Evolutionary conservation across 2,888 invertebrate species (phyloP), one percentile per base, ranked within the genome.

Genomic region (Eristalis tenax): DNA sequence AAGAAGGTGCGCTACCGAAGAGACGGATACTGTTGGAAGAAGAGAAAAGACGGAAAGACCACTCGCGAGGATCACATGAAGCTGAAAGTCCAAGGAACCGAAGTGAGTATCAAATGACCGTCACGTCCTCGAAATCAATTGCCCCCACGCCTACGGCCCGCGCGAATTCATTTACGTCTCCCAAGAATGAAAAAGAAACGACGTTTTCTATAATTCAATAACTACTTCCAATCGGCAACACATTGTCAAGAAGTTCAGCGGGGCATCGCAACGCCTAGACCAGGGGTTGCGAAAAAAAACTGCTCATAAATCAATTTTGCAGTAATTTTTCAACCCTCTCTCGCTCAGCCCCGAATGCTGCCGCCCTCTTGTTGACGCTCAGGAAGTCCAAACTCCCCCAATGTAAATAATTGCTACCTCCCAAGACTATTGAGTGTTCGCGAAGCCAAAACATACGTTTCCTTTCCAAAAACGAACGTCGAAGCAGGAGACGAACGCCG

Each of bases 11-110:
- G 98, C 76, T 99, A 99, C 94, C 95, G 99, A 92, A 95, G 98
- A 84, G 99, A 99, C 92, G 99, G 99, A 26, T 99, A 99, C 94
- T 98, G 98, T 94, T 99, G 99, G 99, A 99, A 99, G 94, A 99
- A 99, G 92, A 94, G 99, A 89, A 98, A 98, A 94, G 99, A 99
- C 93, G 99, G 99, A 26, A 99, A 99, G 94, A 98, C 99, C 88
- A 99, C 99, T 79, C 94, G 99, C 90, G 99, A 99, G 94, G 99
- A 99, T 95, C 99, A 99, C 94, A 99, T 99, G 99, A 99, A 99
- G 94, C 95, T 99, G 89, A 99, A 99, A 95, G 99, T 99, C 91
- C 98, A 98, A 94, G 98, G 98, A 90, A 97, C 97, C 88, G 98
- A 98, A 96, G 98, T 97, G 90, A 94, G 94, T 90, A 73, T n/a